Evolutionary conservation across 2,797 vertebrate species (phyloP).

Genomic region (Smutsia temminckii): DNA sequence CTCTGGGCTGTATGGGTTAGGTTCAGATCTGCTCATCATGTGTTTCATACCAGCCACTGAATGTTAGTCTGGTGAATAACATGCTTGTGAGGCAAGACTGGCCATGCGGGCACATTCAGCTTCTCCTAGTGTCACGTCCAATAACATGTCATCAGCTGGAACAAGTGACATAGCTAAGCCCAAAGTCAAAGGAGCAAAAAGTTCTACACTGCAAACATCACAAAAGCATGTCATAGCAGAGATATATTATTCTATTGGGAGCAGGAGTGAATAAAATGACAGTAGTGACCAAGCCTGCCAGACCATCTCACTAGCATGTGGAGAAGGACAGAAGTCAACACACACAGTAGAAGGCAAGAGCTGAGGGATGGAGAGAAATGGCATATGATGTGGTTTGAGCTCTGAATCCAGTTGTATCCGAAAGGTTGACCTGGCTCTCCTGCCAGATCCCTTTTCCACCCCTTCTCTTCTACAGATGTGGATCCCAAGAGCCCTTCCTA

Average conservation of each 20-base stretch:
- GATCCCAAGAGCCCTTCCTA: background rate
- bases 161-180: background rate
- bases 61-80: background rate
- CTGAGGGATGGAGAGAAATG: background rate
- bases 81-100: background rate
- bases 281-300: background rate
- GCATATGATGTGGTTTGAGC: background rate
- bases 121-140: background rate
- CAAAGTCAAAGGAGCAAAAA: background rate
- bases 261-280: background rate
- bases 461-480: background rate
- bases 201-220: background rate
- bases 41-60: background rate
- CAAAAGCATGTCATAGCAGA: background rate
- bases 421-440: background rate
- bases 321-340: background rate
- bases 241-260: background rate
- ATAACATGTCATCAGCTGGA: background rate
- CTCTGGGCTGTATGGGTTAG: background rate
- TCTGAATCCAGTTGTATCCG: background rate
- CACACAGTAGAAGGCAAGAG: background rate
- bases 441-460: background rate
- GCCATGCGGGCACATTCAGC: background rate
- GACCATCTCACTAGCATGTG: background rate
- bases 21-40: background rate